Conservation (phyloP, 2,888 invertebrate species). For the Diarsia dahlii region DNA sequence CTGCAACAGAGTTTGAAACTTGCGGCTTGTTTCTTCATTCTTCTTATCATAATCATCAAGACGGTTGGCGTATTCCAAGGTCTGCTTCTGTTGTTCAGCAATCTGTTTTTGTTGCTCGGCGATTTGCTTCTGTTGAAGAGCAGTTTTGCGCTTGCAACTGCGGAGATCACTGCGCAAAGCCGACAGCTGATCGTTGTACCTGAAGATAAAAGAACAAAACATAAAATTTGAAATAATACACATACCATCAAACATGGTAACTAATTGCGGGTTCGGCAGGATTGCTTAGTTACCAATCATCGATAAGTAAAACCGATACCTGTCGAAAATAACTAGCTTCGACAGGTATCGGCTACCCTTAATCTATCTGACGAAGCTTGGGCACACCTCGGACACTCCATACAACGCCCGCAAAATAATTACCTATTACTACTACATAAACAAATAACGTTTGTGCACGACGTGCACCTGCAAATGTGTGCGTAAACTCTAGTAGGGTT, state of each 20-base stretch:
- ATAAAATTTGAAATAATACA: conserved; percentile 3
- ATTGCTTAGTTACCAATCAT: conserved; percentile 2
- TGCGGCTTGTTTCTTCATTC: conserved; percentile 96
- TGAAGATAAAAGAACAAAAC: conserved; percentile 66
- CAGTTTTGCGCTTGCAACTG: conserved; percentile 95
- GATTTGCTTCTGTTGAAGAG: conserved; percentile 96
- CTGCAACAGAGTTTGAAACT: conserved; percentile 96
- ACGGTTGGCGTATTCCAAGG: conserved; percentile 95
- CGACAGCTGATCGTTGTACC: conserved; percentile 95
- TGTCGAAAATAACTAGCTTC: not conserved
- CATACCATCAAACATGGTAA: not conserved
- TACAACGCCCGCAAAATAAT: too few relatives aligned
- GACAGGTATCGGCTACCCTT: too few relatives aligned
- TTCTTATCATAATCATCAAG: conserved; percentile 97
- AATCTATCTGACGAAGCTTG: not conserved
- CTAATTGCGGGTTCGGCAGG: not conserved
- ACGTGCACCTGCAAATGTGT: too few relatives aligned
- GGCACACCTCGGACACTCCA: too few relatives aligned
- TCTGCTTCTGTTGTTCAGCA: conserved; percentile 94
- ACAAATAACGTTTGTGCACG: too few relatives aligned
- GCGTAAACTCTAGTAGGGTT: too few relatives aligned
- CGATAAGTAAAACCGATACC: not conserved
- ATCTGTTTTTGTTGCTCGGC: conserved; percentile 94
- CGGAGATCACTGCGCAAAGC: conserved; percentile 95
- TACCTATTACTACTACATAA: too few relatives aligned